Evolutionary conservation across 2,797 vertebrate species (phyloP), one percentile per base, ranked within the genome.

Genomic region (Kryptolebias ocellatus): DNA sequence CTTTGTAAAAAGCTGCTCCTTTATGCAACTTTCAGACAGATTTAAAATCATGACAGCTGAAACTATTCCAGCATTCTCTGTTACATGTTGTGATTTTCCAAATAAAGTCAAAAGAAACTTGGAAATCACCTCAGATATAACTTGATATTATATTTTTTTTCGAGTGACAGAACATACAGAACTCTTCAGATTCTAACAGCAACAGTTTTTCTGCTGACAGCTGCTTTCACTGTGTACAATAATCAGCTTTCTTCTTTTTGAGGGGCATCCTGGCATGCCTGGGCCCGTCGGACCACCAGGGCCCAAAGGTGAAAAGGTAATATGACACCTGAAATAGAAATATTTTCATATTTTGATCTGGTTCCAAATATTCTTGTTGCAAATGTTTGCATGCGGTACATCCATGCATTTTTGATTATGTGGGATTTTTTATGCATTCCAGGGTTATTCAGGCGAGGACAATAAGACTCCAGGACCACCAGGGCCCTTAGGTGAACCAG

Each of bases 401-500:
- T 67, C 34, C 5, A 15, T 57, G 11, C 16, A 16, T 65, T 47
- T 76, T 54, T 83, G 53, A 74, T 66, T 78, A 18, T 83, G 17
- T 67, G 1, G 74, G 54, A 70, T 16, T 57, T 81, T 83, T 87
- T 49, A 50, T 54, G 24, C 52, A 62, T 87, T 93, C 73, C 89
- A 99, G 98, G 97, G 98, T 84, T 97, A 95, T 72, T 94, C 96
- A 80, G 98, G 97, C 4, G 97, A 98, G 81, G 98, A 97, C 84
- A 96, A 88, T 82, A 93, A 88, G 87, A 90, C 91, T 66, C 90
- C 93, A 53, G 98, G 97, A 96, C 92, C 86, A 53, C 94, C 95
- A 84, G 98, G 98, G 93, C 94, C 96, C 94, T 96, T 95, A 98
- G 98, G 98, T 98, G 97, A 99, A 98, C 96, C 98, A 98, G 98